Evolutionary conservation across 2,113 vertebrate genomes (phyloP).

Genomic region (Arenaria interpres): DNA sequence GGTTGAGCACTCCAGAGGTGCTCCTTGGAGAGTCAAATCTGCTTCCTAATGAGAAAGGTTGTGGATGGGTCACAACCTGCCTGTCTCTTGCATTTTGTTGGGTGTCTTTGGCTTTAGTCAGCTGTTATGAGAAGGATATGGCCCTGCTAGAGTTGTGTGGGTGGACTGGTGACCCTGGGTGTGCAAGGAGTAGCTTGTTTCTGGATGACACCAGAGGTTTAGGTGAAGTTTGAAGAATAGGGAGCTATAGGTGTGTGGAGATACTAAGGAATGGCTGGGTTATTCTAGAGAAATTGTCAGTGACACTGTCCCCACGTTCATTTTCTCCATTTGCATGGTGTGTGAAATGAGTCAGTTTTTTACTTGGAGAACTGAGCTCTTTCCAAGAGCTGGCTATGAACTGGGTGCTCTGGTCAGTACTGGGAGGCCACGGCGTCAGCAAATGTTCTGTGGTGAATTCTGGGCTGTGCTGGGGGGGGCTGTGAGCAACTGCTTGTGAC

Average conservation of each 20-base stretch:
- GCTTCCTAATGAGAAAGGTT: neutral
- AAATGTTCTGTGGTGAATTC: accelerated
- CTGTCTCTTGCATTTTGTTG: accelerated
- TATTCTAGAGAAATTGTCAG: neutral
- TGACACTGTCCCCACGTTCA: accelerated
- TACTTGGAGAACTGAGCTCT: neutral
- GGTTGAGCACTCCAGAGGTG: neutral
- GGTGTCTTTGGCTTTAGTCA: neutral
- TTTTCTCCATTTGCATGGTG: accelerated
- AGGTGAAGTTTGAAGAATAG: neutral
- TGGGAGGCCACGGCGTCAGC: neutral
- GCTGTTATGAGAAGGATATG: accelerated
- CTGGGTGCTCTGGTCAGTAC: neutral
- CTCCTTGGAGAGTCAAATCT: neutral
- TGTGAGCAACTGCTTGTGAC: neutral
- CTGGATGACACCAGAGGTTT: too few species aligned
- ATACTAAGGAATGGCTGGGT: accelerated
- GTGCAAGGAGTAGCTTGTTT: neutral
- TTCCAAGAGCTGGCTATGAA: neutral
- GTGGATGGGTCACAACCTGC: neutral
- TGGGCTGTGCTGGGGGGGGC: too few species aligned
- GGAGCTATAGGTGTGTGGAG: neutral
- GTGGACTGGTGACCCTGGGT: neutral
- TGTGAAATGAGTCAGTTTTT: neutral
- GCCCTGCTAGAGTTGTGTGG: neutral